These are phyloP conservation scores for Cottus gobio DNA, from an alignment of 2,113 vertebrate genomes.

Conservation along the genomic window DNA sequence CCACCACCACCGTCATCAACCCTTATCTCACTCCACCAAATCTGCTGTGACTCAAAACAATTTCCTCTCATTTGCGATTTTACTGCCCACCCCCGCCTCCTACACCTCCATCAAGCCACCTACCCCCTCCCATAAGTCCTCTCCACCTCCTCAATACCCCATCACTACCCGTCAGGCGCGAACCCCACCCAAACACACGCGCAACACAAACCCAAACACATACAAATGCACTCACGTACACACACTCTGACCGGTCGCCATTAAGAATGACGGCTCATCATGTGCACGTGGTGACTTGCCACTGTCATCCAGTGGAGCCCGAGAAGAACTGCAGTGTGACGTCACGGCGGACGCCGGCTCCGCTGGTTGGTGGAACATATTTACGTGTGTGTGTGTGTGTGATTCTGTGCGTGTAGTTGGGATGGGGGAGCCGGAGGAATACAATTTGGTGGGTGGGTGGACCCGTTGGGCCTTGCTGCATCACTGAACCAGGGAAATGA, in stretches of 20 bases:
- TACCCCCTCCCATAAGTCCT: constrained; percentile 64
- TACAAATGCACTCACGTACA: constrained; percentile 66
- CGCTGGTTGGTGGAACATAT: constrained; percentile 73
- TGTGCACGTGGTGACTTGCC: constrained; percentile 71
- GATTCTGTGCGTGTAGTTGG: constrained; percentile 58
- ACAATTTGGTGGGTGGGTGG: constrained; percentile 73
- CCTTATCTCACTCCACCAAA: constrained; percentile 82
- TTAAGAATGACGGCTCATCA: constrained; percentile 70
- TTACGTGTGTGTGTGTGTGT: constrained; percentile 62
- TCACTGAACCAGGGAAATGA: constrained; percentile 73
- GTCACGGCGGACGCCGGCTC: constrained; percentile 61
- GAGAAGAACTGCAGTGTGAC: constrained; percentile 80
- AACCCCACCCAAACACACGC: constrained; percentile 65
- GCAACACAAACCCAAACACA: constrained; percentile 56
- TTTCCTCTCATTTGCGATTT: constrained; percentile 81
- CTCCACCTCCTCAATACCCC: constrained; percentile 62
- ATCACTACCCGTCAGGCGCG: constrained; percentile 50
- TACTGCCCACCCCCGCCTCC: constrained; percentile 55
- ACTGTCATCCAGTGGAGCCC: constrained; percentile 77
- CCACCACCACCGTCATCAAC: constrained; percentile 76
- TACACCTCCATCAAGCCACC: constrained; percentile 68
- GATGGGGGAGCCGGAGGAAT: constrained; percentile 66
- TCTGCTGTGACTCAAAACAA: constrained; percentile 82
- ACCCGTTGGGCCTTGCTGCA: constrained; percentile 72
- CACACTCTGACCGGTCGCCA: constrained; percentile 63